Evolutionary conservation across 2,888 invertebrate species (phyloP).

Genomic region (Spisula subtruncata): DNA sequence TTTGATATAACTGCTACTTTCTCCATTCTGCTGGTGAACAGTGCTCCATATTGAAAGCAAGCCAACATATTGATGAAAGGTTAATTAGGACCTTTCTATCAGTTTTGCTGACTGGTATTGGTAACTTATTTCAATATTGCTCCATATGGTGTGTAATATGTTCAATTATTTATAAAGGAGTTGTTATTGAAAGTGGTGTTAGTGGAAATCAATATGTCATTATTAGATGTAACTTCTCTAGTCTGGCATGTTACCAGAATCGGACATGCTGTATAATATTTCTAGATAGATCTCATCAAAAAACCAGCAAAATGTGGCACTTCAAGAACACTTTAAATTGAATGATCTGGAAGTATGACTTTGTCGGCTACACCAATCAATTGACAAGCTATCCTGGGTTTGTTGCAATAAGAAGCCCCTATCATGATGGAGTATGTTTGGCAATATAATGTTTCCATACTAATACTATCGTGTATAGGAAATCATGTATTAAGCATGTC

Average conservation of each 20-base stretch:
- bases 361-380: too few species aligned
- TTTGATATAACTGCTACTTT: too few species aligned
- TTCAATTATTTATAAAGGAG: conserved; percentile 18
- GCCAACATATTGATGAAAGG: not conserved
- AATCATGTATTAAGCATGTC: too few species aligned
- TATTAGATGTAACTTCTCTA: not conserved
- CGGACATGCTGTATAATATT: not conserved
- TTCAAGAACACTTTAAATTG: too few species aligned
- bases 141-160: not conserved
- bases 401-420: too few species aligned
- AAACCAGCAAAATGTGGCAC: too few species aligned
- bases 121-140: conserved; percentile 15
- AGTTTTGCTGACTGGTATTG: conserved; percentile 1
- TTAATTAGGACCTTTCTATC: not conserved
- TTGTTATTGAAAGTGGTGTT: not conserved
- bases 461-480: too few species aligned
- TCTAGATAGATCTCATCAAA: not conserved
- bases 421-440: too few species aligned
- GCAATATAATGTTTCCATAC: too few species aligned
- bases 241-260: not conserved
- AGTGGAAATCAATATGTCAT: conserved; percentile 9
- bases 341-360: too few species aligned
- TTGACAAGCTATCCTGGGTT: too few species aligned
- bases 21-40: not conserved
- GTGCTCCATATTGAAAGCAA: conserved; percentile 90